Base-by-base conservation (phyloP, 1,140 invertebrate species). In the Hypothenemus hampei region DNA sequence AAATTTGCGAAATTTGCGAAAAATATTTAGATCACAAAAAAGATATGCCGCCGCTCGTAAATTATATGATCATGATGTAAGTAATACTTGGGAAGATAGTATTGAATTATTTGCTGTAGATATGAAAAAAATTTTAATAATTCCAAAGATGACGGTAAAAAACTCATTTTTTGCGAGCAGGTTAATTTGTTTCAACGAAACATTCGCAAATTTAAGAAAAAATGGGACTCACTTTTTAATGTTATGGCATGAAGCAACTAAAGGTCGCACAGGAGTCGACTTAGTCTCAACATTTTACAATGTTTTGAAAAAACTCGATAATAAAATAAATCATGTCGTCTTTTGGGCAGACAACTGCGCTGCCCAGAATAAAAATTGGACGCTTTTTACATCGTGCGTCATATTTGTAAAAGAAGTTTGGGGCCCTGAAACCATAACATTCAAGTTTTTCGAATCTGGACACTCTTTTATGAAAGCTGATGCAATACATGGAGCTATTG, bases 101-200 rank as follows among this genome's bases (percentile, higher is more conserved):
- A 22, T 21, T 41, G 23, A 51, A 11, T 16, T 51, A 51, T 41
- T 24, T 40, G 39, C 35, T 18, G 46, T 49, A 10, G 13, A 37
- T 22, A 49, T 37, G 31, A 19, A 51, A 23, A 51, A 21, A 24
- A 20, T 51, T 16, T 19, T 49, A 4, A 49, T 49, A 20, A 36
- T 49, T 10, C 46, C 46, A 49, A 49, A 49, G 19, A 49, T 36
- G 46, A 49, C 46, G 11, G 39, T 39, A 22, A 49, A 36, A 49
- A 49, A 49, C 22, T 37, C 46, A 10, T 49, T 37, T 49, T 49
- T 49, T 39, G 46, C 39, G 6, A 35, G 24, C 21, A 31, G 46
- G 11, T 21, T 49, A 5, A 26, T 49, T 15, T 19, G 21, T 15
- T 49, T 49, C 24, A n/a, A 49, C 21, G 46, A 49, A 49, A 49